phyloP scores from a whole-genome alignment of 2,888 invertebrate species.

The Crematogaster levior region DNA sequence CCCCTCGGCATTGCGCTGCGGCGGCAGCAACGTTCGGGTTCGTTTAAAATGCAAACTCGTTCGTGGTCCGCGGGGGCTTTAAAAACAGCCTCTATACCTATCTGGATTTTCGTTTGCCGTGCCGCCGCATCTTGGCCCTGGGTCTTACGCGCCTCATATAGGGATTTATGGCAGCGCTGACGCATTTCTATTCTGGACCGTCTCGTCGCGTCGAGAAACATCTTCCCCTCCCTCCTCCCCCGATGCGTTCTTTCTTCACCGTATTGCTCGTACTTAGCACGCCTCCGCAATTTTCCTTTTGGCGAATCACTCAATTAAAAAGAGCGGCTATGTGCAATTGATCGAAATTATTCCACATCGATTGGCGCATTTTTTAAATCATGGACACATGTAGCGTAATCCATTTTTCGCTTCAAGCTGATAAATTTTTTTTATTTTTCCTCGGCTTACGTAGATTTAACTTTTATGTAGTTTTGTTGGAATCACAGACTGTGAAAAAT shows the following conservation, averaged over 20 bases:
- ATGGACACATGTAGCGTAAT: not conserved
- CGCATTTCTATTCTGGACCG: conserved; percentile 69
- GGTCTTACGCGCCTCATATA: conserved; percentile 57
- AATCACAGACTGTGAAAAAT: not conserved
- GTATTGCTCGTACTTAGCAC: not conserved
- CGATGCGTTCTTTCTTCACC: conserved; percentile 1
- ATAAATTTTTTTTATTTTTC: not conserved
- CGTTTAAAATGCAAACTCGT: conserved; percentile 81
- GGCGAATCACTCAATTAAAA: not conserved
- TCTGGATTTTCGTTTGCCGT: conserved; percentile 70
- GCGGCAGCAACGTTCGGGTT: conserved; percentile 59
- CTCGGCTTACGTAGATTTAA: not conserved
- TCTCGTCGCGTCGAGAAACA: conserved; percentile 10
- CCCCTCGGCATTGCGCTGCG: conserved; percentile 59
- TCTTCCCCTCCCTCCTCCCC: not conserved
- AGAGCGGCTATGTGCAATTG: not conserved
- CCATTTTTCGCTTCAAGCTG: not conserved
- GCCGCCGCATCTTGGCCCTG: conserved; percentile 66
- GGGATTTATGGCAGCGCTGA: conserved; percentile 66
- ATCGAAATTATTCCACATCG: not conserved
- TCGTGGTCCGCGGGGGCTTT: conserved; percentile 73
- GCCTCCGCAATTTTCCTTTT: not conserved
- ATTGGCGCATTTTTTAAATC: not conserved
- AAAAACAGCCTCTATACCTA: conserved; percentile 72
- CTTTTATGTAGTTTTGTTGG: not conserved